These are phyloP conservation scores for Microcebus griseorufus DNA, from an alignment of 2,113 vertebrate genomes.

Conservation along the genomic window DNA sequence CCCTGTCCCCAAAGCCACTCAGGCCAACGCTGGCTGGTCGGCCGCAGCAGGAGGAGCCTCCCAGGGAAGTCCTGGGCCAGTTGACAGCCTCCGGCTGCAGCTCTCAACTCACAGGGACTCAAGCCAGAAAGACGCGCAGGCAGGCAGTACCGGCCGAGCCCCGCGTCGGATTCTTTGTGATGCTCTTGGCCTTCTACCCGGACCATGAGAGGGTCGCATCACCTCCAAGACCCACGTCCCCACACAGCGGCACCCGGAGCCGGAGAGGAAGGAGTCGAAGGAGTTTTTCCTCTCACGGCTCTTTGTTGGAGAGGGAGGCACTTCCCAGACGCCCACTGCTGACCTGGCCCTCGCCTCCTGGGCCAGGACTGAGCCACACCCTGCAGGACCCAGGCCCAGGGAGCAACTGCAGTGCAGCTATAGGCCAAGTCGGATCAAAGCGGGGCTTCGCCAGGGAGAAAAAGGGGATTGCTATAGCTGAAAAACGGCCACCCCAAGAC, in stretches of 20 bases:
- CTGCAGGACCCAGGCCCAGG: background rate
- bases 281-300: background rate
- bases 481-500: background rate
- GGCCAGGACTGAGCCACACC: background rate
- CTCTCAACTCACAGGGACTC: background rate
- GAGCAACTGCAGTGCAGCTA: background rate
- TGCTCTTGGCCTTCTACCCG: background rate
- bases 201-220: background rate
- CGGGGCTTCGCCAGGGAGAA: background rate
- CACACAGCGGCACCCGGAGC: background rate
- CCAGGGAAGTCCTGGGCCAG: background rate
- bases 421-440: background rate
- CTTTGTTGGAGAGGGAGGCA: background rate
- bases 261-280: background rate
- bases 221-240: background rate
- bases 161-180: fast-evolving
- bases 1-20: background rate
- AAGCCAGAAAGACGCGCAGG: background rate
- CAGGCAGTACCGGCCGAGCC: fast-evolving
- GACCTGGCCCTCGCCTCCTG: background rate
- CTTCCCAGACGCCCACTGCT: too few relatives aligned
- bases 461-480: background rate
- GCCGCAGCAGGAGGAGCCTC: background rate
- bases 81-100: background rate
- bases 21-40: background rate